phyloP scores from a whole-genome alignment of 2,888 invertebrate genomes.

The Netelia inedita region DNA sequence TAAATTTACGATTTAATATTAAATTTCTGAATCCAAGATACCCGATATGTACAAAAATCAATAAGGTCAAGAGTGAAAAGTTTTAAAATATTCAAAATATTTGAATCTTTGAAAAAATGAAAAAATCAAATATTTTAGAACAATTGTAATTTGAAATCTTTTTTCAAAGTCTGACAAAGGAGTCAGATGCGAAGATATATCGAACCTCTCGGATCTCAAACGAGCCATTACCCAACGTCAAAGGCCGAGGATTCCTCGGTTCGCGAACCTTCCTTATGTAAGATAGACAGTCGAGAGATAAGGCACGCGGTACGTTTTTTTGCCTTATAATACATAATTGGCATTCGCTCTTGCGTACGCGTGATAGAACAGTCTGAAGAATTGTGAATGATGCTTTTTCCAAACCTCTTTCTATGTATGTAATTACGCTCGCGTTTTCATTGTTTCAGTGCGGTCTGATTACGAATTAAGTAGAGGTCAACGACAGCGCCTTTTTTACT shows the following conservation, averaged over 20 bases:
- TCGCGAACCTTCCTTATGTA: conserved; percentile 50
- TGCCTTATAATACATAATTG: conserved; percentile 54
- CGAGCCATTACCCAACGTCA: conserved; percentile 54
- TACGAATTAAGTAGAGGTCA: conserved; percentile 43
- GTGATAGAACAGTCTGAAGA: conserved; percentile 25
- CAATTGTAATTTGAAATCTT: no score
- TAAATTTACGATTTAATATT: no score
- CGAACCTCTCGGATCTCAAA: conserved; percentile 30
- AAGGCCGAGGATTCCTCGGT: conserved; percentile 64
- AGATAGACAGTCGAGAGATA: conserved; percentile 45
- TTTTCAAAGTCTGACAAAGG: no score
- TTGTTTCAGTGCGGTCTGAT: conserved; percentile 45
- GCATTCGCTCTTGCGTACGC: conserved; percentile 52
- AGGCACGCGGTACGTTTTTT: conserved; percentile 54
- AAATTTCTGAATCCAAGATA: no score
- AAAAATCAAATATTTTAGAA: no score
- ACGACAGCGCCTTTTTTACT: conserved; percentile 34
- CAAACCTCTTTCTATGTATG: conserved; percentile 29
- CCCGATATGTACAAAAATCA: no score
- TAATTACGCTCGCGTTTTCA: conserved; percentile 54
- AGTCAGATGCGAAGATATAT: not conserved
- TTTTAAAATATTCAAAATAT: no score
- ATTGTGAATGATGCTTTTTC: conserved; percentile 44
- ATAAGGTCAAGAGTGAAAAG: no score
- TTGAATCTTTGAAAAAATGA: no score